Conservation (phyloP, 2,888 invertebrate species). For the Sipha maydis region DNA sequence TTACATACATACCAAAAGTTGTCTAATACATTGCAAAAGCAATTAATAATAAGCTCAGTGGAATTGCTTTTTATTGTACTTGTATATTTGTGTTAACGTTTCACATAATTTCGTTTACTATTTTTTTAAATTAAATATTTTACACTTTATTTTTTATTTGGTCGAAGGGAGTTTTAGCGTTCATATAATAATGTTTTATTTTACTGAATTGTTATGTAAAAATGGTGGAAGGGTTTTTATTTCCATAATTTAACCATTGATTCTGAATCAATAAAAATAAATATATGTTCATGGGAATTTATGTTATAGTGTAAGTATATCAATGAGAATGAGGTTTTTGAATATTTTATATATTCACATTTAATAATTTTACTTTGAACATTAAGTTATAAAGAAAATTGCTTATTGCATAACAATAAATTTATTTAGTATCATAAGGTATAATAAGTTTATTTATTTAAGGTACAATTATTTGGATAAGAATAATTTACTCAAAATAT, state of each 20-base stretch:
- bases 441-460: too few relatives aligned
- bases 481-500: too few relatives aligned
- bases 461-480: too few relatives aligned
- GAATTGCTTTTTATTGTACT: conserved; percentile 13
- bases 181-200: conserved; percentile 45
- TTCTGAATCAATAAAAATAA: conserved; percentile 52
- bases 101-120: not conserved
- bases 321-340: not conserved
- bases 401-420: not conserved
- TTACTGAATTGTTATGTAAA: not conserved
- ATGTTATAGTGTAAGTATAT: not conserved
- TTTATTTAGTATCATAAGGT: not conserved
- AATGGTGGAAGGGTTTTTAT: not conserved
- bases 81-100: not conserved
- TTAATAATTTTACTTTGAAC: not conserved
- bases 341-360: not conserved
- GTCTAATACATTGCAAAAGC: not conserved
- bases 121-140: conserved; percentile 48
- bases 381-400: not conserved
- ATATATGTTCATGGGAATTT: conserved; percentile 23
- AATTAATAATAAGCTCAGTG: conserved; percentile 4
- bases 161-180: conserved; percentile 9
- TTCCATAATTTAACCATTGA: conserved; percentile 57
- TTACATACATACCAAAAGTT: not conserved
- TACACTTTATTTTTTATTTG: conserved; percentile 21